These are phyloP conservation scores for Girardinichthys multiradiatus DNA, from an alignment of 2,113 vertebrate species.

Conservation along the genomic window DNA sequence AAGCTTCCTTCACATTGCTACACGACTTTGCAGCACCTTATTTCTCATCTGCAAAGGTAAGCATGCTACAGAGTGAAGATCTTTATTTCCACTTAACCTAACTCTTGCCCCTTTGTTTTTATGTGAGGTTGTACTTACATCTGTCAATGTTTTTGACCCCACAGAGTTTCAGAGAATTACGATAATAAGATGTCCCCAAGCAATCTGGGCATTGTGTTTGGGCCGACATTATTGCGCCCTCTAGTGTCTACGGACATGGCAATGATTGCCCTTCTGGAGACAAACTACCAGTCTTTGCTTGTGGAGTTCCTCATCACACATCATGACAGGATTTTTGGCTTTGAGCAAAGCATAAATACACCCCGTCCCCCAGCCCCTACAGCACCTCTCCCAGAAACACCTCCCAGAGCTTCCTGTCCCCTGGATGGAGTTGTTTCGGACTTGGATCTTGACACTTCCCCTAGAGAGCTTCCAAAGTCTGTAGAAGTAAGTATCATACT, in stretches of 20 bases:
- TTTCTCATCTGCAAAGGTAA: conserved; percentile 88
- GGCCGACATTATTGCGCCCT: conserved; percentile 88
- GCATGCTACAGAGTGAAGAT: conserved; percentile 6
- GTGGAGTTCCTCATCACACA: conserved; percentile 90
- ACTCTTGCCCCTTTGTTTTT: background rate
- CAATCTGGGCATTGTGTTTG: conserved; percentile 94
- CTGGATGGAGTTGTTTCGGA: conserved; percentile 27
- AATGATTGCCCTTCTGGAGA: conserved; percentile 86
- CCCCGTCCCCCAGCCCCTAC: conserved; percentile 59
- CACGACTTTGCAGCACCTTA: conserved; percentile 86
- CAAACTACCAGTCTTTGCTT: conserved; percentile 86
- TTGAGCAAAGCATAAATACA: conserved; percentile 59
- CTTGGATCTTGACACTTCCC: conserved; percentile 39
- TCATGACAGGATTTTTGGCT: conserved; percentile 83
- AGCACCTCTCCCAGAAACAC: conserved; percentile 57
- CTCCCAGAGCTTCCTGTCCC: conserved; percentile 49
- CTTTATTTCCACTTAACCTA: conserved; percentile 9
- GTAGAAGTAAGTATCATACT: conserved; percentile 72
- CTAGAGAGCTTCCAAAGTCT: conserved; percentile 72
- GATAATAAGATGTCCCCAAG: conserved; percentile 94
- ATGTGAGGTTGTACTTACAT: background rate
- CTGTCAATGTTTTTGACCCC: conserved; percentile 12
- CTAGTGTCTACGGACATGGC: conserved; percentile 75
- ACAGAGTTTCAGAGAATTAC: conserved; percentile 85
- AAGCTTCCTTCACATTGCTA: conserved; percentile 85